phyloP scores from a whole-genome alignment of 2,113 vertebrate species.

The Hypocryptadius cinnamomeus region DNA sequence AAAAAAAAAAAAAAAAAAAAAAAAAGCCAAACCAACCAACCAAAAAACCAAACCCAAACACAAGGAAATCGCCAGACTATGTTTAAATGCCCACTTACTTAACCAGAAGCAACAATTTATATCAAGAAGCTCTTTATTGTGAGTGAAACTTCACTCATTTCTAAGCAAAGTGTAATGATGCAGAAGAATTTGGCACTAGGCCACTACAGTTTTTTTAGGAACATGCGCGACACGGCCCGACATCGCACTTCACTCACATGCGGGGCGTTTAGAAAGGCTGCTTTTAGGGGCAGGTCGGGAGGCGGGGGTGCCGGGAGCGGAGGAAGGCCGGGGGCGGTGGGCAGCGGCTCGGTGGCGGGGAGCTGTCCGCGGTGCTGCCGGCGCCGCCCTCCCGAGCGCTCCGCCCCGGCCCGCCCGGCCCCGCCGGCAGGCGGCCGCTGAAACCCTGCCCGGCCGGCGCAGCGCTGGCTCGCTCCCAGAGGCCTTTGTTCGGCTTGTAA shows the following conservation, averaged over 20 bases:
- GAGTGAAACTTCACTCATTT: neutral
- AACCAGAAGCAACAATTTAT: neutral
- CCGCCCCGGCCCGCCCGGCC: neutral
- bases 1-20: neutral
- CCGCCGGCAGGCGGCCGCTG: neutral
- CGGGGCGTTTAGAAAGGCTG: too few relatives aligned
- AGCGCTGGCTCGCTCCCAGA: accelerated
- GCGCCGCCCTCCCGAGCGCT: too few relatives aligned
- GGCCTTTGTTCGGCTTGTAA: neutral
- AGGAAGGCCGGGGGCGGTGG: neutral
- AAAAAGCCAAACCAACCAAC: neutral
- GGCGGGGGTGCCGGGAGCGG: too few relatives aligned
- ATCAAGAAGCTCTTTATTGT: neutral
- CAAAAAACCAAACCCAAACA: neutral
- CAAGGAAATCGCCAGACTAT: neutral
- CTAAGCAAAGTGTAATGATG: neutral
- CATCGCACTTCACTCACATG: too few relatives aligned
- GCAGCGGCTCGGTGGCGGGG: accelerated
- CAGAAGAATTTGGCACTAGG: neutral
- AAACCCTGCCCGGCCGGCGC: neutral
- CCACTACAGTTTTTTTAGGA: neutral
- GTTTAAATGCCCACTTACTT: neutral
- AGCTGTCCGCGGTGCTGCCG: constrained; percentile 70
- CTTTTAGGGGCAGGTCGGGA: accelerated
- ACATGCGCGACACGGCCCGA: too few relatives aligned